Evolutionary conservation across 2,888 invertebrate genomes (phyloP).

Genomic region (Pycnomerus fuliginosus): DNA sequence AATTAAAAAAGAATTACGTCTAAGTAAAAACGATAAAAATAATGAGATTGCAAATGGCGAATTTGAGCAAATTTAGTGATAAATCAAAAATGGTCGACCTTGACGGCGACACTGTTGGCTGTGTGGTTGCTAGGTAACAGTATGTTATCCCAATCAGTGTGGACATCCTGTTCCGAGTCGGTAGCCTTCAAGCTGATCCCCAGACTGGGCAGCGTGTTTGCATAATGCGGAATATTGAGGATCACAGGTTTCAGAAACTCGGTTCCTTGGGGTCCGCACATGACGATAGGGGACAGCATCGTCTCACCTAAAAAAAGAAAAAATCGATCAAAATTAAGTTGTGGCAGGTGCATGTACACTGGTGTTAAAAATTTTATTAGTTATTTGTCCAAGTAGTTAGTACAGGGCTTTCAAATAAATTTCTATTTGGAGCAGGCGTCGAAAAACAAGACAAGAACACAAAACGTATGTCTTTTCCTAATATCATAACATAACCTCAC

Average conservation of each 20-base stretch:
- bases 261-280: slow-evolving; percentile 94
- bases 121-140: slow-evolving; percentile 80
- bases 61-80: slow-evolving; percentile 18
- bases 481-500: too few relatives aligned
- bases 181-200: slow-evolving; percentile 78
- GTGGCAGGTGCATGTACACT: slow-evolving; percentile 2
- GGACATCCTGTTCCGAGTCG: slow-evolving; percentile 79
- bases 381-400: too few relatives aligned
- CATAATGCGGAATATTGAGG: slow-evolving; percentile 85
- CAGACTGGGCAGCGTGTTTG: slow-evolving; percentile 74
- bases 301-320: slow-evolving; percentile 75
- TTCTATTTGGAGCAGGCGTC: slow-evolving; percentile 4
- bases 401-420: too few relatives aligned
- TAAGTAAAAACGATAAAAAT: slow-evolving; percentile 8
- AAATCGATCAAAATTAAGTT: slow-evolving; percentile 7
- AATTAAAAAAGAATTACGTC: slow-evolving; percentile 7
- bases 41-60: slow-evolving; percentile 14
- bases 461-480: too few relatives aligned
- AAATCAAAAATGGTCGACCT: slow-evolving; percentile 83
- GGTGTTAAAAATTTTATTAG: too few relatives aligned
- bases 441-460: too few relatives aligned
- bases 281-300: slow-evolving; percentile 89
- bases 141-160: slow-evolving; percentile 84
- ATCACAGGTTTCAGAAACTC: slow-evolving; percentile 88
- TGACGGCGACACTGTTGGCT: slow-evolving; percentile 84